Evolutionary conservation across 1,140 invertebrate species (phyloP).

Genomic region (Agrypnia vestita): DNA sequence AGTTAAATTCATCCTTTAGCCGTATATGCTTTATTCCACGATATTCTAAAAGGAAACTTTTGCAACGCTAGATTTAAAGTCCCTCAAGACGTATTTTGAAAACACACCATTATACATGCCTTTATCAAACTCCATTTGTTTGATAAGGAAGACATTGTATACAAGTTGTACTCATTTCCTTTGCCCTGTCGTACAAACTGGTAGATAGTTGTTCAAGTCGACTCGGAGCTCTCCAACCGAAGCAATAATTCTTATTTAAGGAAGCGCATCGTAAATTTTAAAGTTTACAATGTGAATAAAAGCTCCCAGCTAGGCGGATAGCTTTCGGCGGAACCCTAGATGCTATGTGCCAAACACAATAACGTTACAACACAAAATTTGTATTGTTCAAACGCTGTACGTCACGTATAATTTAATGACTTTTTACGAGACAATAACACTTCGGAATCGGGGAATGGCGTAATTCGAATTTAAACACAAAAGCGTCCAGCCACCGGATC

Average conservation of each 20-base stretch:
- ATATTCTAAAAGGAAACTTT: no score
- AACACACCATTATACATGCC: no score
- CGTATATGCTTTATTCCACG: no score
- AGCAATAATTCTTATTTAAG: conserved; percentile 32
- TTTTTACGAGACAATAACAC: neutral
- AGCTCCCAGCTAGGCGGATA: neutral
- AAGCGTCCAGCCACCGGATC: no score
- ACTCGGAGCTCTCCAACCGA: neutral
- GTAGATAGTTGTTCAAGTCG: conserved; percentile 10
- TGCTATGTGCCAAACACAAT: neutral
- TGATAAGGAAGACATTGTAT: conserved; percentile 32
- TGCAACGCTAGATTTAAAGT: no score
- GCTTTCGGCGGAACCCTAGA: neutral
- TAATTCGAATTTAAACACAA: neutral
- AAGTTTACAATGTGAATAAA: conserved; percentile 37
- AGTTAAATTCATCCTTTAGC: no score
- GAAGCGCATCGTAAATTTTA: conserved; percentile 39
- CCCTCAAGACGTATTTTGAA: no score
- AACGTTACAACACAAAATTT: neutral
- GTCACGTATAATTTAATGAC: neutral
- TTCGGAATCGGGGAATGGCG: neutral
- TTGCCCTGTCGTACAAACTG: neutral
- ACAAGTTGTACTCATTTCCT: conserved; percentile 13
- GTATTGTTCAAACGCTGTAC: neutral
- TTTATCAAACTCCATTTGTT: conserved; percentile 33